Evolutionary conservation across 2,888 invertebrate species (phyloP), one percentile per base, ranked within the genome.

Genomic region (Ferdinandea cuprea): DNA sequence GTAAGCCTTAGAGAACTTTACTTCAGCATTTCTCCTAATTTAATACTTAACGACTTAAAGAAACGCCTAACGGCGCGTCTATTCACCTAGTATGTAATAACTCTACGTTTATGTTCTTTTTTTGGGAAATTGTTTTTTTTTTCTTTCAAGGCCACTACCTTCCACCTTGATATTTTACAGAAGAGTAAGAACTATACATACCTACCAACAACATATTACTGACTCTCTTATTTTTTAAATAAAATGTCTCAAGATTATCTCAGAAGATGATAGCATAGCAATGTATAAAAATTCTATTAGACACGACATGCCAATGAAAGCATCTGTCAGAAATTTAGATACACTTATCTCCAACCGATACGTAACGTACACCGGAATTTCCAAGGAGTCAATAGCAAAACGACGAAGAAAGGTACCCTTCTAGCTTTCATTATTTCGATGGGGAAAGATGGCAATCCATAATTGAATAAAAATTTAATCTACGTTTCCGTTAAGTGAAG

Each of bases 381-480:
- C 19, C 30, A 30, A 32, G 30, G 30, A 30, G 50, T 30, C 48
- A 48, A 48, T 25, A n/a, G 50, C 2, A 52, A 52, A 30, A 15
- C 15, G 11, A n/a, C 17, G 17, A 19, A 44, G 9, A n/a, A n/a
- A n/a, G n/a, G 25, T 42, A 13, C 37, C 48, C 37, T 50, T 13
- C 15, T 46, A 32, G 32, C 1, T 28, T 25, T 17, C 25, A 63
- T 48, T 61, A 21, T 13, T 46, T 46, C n/a, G 21, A 13, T 28
- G 48, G 28, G 17, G 35, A 21, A 25, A 37, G 48, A 63, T 28
- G 56, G 46, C 58, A 30, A 40, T 69, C 42, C 46, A 30, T 69
- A 69, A 69, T 69, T 58, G 37, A 69, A 69, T 48, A 69, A 46
- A 58, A 68, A 68, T 56, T 54, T 69, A 69, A 69, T 69, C 58